Conservation (phyloP, 2,888 invertebrate genomes). For the Chrysolina oricalcia region DNA sequence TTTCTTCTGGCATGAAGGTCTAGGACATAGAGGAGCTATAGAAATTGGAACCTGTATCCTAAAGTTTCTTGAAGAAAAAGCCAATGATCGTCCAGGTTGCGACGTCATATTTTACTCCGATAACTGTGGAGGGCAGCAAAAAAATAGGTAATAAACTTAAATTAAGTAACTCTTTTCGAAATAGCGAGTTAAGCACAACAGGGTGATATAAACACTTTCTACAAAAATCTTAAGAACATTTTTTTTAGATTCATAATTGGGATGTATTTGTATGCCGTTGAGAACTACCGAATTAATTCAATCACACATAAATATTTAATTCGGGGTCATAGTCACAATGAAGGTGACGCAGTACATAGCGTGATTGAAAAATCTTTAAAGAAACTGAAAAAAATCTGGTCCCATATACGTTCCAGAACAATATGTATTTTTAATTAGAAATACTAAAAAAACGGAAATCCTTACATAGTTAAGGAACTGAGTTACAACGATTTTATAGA, state of each 20-base stretch:
- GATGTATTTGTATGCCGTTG: constrained; percentile 30
- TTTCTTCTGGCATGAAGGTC: constrained; percentile 61
- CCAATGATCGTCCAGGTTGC: constrained; percentile 9
- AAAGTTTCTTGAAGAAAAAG: constrained; percentile 18
- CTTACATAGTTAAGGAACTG: too few species aligned
- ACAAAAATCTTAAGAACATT: too few species aligned
- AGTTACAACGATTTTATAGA: too few species aligned
- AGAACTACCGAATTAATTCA: constrained; percentile 15
- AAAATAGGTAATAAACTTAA: constrained; percentile 40
- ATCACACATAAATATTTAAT: constrained; percentile 28
- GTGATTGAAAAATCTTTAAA: constrained; percentile 25
- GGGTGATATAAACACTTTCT: too few species aligned
- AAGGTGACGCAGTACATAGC: constrained; percentile 30
- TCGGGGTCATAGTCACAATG: constrained; percentile 27
- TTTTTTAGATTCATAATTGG: too few species aligned
- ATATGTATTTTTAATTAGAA: constrained; percentile 22
- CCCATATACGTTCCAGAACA: constrained; percentile 20
- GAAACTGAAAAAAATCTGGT: constrained; percentile 1
- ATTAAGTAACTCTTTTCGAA: too few species aligned
- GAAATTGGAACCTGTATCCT: constrained; percentile 52
- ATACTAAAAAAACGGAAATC: constrained; percentile 19
- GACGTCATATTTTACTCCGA: constrained; percentile 35
- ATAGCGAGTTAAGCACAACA: too few species aligned
- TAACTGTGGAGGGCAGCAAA: constrained; percentile 41
- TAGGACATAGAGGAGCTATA: constrained; percentile 50